phyloP scores from a whole-genome alignment of 1,140 invertebrate genomes.

The Calliopsis andreniformis region DNA sequence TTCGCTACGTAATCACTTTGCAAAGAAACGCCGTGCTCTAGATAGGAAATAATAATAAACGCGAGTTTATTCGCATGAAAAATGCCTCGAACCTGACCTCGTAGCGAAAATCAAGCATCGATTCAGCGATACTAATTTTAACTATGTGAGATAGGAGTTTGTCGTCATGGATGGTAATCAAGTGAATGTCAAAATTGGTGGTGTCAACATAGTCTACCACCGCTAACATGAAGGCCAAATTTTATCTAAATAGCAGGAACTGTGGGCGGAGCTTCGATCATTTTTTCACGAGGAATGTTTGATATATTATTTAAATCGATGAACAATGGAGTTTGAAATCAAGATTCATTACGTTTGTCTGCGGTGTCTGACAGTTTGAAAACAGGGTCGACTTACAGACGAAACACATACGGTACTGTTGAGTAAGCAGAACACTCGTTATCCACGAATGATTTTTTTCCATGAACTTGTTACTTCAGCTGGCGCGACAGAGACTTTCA shows the following conservation, averaged over 20 bases:
- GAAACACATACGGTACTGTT: constrained; percentile 11
- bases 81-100: background rate
- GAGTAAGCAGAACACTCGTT: background rate
- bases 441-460: background rate
- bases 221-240: background rate
- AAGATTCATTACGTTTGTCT: background rate
- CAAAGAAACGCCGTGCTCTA: background rate
- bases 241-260: too few relatives aligned
- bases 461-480: too few relatives aligned
- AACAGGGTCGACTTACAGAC: constrained; percentile 1
- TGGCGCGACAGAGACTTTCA: too few relatives aligned
- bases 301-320: background rate
- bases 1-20: background rate
- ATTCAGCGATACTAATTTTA: constrained; percentile 8
- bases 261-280: too few relatives aligned
- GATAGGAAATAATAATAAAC: background rate
- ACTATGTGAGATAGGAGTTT: background rate
- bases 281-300: background rate
- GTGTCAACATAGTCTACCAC: background rate
- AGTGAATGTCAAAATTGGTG: background rate
- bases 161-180: too few relatives aligned
- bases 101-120: background rate
- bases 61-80: background rate
- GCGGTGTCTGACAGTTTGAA: background rate
- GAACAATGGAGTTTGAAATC: constrained; percentile 1